phyloP scores from a whole-genome alignment of 2,888 invertebrate species.

The Blastobasis adustella region DNA sequence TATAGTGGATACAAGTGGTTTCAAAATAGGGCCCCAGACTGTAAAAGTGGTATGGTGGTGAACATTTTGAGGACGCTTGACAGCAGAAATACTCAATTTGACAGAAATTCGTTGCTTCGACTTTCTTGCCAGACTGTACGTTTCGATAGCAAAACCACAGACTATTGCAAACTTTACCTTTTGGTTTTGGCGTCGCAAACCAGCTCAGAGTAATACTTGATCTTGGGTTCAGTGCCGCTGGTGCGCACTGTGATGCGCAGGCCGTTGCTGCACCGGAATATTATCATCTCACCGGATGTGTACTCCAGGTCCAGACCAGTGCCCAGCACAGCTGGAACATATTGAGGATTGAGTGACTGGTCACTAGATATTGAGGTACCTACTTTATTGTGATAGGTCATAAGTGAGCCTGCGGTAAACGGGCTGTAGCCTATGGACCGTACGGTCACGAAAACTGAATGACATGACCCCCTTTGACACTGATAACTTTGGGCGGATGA shows the following conservation, averaged over 20 bases:
- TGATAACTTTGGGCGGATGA: too few relatives aligned
- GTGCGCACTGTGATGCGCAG: slow-evolving; percentile 92
- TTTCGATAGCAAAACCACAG: background rate
- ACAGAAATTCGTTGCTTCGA: too few relatives aligned
- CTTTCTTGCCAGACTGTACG: too few relatives aligned
- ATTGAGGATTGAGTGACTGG: background rate
- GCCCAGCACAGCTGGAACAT: slow-evolving; percentile 43
- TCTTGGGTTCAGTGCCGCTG: slow-evolving; percentile 98
- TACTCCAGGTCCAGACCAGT: slow-evolving; percentile 62
- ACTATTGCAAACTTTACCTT: slow-evolving; percentile 21
- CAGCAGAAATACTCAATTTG: too few relatives aligned
- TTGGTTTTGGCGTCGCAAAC: slow-evolving; percentile 66
- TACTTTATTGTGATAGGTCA: background rate
- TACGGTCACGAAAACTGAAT: too few relatives aligned
- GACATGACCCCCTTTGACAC: too few relatives aligned
- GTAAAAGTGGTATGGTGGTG: too few relatives aligned
- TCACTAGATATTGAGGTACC: background rate
- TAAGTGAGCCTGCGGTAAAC: too few relatives aligned
- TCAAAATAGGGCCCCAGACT: too few relatives aligned
- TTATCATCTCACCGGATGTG: slow-evolving; percentile 91
- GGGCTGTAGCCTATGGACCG: too few relatives aligned
- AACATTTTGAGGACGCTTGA: too few relatives aligned
- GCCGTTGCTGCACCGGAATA: slow-evolving; percentile 92
- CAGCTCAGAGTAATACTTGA: slow-evolving; percentile 98
- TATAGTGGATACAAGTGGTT: too few relatives aligned